Conservation (phyloP, 1,140 invertebrate species). For the Drosophila setifemur region DNA sequence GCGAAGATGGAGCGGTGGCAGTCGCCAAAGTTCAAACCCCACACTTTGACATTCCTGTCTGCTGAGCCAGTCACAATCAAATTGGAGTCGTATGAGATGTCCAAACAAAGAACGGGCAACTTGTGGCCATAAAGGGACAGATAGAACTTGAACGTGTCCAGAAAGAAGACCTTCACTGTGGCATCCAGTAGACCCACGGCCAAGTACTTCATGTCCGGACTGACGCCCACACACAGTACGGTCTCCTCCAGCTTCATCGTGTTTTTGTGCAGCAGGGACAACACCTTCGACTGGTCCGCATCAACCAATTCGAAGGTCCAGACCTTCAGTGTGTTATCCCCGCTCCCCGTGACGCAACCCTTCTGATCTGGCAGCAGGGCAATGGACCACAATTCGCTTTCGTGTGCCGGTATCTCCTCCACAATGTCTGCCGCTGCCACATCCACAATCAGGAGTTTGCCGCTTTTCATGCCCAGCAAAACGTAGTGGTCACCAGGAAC, state of each 20-base stretch:
- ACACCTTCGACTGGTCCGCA: conserved; percentile 83
- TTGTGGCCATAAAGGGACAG: conserved; percentile 98
- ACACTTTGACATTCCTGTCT: conserved; percentile 98
- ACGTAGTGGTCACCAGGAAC: conserved; percentile 96
- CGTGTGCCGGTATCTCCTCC: conserved; percentile 91
- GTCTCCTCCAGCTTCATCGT: conserved; percentile 94
- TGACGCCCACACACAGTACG: conserved; percentile 91
- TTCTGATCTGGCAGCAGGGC: conserved; percentile 89
- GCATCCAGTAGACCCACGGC: conserved; percentile 95
- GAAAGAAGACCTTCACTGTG: conserved; percentile 97
- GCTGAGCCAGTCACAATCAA: conserved; percentile 96
- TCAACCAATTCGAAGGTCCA: conserved; percentile 95
- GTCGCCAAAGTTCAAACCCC: conserved; percentile 99
- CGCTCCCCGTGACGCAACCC: conserved; percentile 92
- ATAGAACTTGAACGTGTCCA: conserved; percentile 98
- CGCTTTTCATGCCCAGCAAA: conserved; percentile 93
- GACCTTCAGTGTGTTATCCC: conserved; percentile 95
- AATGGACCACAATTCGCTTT: conserved; percentile 90
- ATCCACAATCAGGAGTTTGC: conserved; percentile 93
- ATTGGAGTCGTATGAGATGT: conserved; percentile 95
- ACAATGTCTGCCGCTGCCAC: conserved; percentile 90
- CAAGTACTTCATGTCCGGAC: conserved; percentile 93
- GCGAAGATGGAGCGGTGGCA: conserved; percentile 94
- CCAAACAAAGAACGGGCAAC: conserved; percentile 95
- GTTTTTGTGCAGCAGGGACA: conserved; percentile 91